phyloP scores from a whole-genome alignment of 2,797 vertebrate genomes.

The Macroramphosus scolopax region DNA sequence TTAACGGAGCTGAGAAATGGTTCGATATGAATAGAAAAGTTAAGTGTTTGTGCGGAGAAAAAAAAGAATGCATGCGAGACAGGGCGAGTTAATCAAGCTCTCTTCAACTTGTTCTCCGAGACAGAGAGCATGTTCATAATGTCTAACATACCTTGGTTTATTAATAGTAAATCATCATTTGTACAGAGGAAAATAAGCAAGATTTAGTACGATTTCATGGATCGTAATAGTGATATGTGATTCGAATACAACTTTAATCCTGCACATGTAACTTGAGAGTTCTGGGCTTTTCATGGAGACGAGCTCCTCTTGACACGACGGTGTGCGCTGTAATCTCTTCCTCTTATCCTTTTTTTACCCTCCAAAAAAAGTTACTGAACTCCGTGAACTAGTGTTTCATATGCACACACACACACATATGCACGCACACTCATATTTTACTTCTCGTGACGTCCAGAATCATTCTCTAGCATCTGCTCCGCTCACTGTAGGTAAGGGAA shows the following conservation, averaged over 20 bases:
- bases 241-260: conserved; percentile 13
- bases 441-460: conserved; percentile 77
- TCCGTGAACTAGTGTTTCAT: conserved; percentile 60
- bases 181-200: conserved; percentile 2
- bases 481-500: conserved; percentile 80
- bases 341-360: conserved; percentile 50
- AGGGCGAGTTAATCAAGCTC: conserved; percentile 56
- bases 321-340: conserved; percentile 42
- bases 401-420: conserved; percentile 39
- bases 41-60: conserved; percentile 55
- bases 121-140: conserved; percentile 9
- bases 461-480: conserved; percentile 82
- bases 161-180: not conserved
- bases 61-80: conserved; percentile 12
- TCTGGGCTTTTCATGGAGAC: conserved; percentile 36
- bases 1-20: conserved; percentile 71
- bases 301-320: conserved; percentile 24
- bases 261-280: conserved; percentile 31
- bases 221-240: conserved; percentile 8
- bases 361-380: conserved; percentile 74
- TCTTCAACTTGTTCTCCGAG: conserved; percentile 20
- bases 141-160: not conserved
- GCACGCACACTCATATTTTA: conserved; percentile 73
- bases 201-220: conserved; percentile 4
- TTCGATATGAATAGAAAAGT: conserved; percentile 68